Percentiles rank a stretch among this genome's conserved stretches.
Conservation (phyloP, 2,113 vertebrate genomes). For the Blennius ocellaris region DNA sequence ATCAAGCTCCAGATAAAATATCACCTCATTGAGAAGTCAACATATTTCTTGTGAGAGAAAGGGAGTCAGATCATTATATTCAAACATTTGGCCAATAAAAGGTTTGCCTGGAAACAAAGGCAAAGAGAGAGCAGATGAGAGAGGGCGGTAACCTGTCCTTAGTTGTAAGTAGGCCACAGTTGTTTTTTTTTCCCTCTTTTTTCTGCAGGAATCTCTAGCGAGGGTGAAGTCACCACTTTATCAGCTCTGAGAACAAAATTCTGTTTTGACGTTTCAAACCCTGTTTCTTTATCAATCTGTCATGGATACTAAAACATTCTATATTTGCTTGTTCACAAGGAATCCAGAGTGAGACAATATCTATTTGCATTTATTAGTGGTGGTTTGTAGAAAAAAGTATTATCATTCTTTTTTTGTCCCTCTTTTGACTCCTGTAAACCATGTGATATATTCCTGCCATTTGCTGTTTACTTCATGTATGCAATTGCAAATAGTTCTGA, state of each 20-base stretch:
- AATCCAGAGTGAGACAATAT: too few species aligned
- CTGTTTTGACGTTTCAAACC: constrained; percentile 6
- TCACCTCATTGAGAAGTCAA: not conserved
- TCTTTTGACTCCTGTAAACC: too few species aligned
- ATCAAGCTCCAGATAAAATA: not conserved
- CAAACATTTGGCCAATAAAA: not conserved
- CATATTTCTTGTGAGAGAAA: not conserved
- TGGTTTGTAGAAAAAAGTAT: too few species aligned
- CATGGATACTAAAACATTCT: too few species aligned
- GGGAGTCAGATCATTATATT: too few species aligned
- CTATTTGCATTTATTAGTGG: too few species aligned
- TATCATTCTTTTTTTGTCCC: too few species aligned
- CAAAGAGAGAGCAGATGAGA: constrained; percentile 16
- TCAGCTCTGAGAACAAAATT: constrained; percentile 18
- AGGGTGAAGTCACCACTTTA: constrained; percentile 56
- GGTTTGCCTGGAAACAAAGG: not conserved
- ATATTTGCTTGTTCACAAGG: too few species aligned
- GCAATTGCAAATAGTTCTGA: too few species aligned
- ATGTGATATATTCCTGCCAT: too few species aligned
- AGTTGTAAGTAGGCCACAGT: constrained; percentile 61
- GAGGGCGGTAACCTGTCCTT: constrained; percentile 36
- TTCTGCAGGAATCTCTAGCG: constrained; percentile 39
- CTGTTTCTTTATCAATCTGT: constrained; percentile 17
- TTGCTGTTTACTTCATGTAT: too few species aligned
- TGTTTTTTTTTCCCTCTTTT: constrained; percentile 22